Evolutionary conservation across 2,888 invertebrate genomes (phyloP), one percentile per base, ranked within the genome.

Genomic region (Drosophila gaucha): DNA sequence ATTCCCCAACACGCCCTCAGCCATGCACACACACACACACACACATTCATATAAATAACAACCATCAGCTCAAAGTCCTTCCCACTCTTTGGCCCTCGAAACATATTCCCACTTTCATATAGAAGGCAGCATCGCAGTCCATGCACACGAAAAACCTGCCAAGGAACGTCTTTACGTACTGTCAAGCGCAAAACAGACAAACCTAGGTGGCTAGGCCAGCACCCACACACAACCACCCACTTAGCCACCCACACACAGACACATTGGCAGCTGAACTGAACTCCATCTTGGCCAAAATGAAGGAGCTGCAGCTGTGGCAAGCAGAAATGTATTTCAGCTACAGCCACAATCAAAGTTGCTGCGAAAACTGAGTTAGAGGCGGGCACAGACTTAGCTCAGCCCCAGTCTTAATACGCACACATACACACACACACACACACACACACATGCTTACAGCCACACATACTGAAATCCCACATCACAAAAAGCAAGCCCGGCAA

Each of bases 271-370:
- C 77, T 39, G 43, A 71, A 58, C 74, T 68, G 80, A 86, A 83
- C 88, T 86, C 86, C 84, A 82, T 87, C 82, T 80, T 88, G 74
- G 88, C 88, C 83, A 82, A 85, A 86, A 85, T 78, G 63, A 71
- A 75, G 56, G 54, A 58, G 63, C 77, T 74, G 86, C 65, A 70
- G 74, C 76, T 67, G 78, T 70, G 31, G 63, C 67, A 72, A 74
- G 68, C 88, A 83, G 66, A 77, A 67, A 67, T 74, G 73, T 74
- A 74, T 79, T 79, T 71, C 85, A 75, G 78, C 82, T 71, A 71
- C 76, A 85, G 89, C 87, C 84, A 85, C 84, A 85, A 89, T 89
- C 84, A 85, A 85, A 85, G 88, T 89, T 89, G 83, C 74, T 88
- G 67, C 80, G 80, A 70, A 77, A 70, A 75, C 74, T 67, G 64